Evolutionary conservation across 64 coral and sea anemone species (phyloP).

Genomic region (Pocillopora damicornis): DNA sequence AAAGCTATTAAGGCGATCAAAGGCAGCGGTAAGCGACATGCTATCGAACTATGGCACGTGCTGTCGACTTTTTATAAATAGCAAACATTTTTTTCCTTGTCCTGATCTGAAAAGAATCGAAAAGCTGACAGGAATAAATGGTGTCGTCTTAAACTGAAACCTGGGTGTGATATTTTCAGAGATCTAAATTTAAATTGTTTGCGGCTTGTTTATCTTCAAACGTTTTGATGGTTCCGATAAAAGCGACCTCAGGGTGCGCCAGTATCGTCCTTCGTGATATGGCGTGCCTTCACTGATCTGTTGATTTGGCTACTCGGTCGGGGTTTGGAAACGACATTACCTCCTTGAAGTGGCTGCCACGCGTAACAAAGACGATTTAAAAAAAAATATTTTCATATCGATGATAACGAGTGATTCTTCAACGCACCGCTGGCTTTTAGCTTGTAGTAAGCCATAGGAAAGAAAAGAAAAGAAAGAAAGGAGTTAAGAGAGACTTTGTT

Average conservation of each 20-base stretch:
- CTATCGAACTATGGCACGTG: not conserved
- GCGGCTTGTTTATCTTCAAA: slow-evolving; percentile 3
- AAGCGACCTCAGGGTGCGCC: not conserved
- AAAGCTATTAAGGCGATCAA: slow-evolving; percentile 1
- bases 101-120: not conserved
- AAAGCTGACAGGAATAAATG: not conserved
- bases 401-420: no score
- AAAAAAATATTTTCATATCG: no score
- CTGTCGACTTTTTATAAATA: not conserved
- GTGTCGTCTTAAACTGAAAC: not conserved
- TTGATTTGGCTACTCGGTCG: not conserved
- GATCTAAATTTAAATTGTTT: not conserved
- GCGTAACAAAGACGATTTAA: no score
- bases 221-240: not conserved
- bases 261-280: not conserved
- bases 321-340: not conserved
- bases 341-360: not conserved
- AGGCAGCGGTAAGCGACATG: no score
- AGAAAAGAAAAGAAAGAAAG: no score
- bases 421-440: no score
- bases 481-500: no score
- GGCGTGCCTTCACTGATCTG: not conserved
- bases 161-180: not conserved
- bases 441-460: no score
- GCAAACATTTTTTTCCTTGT: not conserved